Evolutionary conservation across 2,113 vertebrate genomes (phyloP).

Genomic region (Castor canadensis): DNA sequence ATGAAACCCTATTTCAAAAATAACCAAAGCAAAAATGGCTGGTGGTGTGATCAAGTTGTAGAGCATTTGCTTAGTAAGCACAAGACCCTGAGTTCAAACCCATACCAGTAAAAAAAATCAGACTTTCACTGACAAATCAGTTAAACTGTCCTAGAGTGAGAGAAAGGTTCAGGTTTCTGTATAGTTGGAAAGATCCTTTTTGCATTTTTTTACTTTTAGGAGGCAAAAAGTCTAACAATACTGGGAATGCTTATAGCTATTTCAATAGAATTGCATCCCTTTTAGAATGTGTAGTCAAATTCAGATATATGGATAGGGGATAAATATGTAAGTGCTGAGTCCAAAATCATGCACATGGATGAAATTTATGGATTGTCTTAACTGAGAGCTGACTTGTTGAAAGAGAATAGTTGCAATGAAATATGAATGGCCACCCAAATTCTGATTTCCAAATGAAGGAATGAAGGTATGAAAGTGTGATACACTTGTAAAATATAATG

Average conservation of each 20-base stretch:
- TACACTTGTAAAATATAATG: slow-evolving; percentile 28
- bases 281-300: background rate
- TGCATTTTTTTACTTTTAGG: background rate
- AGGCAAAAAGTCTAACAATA: background rate
- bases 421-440: background rate
- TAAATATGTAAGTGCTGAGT: background rate
- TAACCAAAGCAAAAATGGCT: no score
- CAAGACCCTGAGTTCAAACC: no score
- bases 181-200: background rate
- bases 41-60: no score
- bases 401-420: background rate
- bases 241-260: background rate
- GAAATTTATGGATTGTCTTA: background rate
- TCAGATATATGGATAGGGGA: background rate
- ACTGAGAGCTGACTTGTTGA: background rate
- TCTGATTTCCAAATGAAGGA: background rate
- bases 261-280: background rate
- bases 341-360: background rate
- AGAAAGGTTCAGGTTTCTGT: background rate
- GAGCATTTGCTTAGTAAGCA: no score
- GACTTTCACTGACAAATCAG: background rate
- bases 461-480: slow-evolving; percentile 1
- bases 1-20: no score
- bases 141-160: background rate
- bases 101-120: no score